These are phyloP conservation scores for Donacobius atricapilla DNA, from an alignment of 2,113 vertebrate species.

Conservation along the genomic window DNA sequence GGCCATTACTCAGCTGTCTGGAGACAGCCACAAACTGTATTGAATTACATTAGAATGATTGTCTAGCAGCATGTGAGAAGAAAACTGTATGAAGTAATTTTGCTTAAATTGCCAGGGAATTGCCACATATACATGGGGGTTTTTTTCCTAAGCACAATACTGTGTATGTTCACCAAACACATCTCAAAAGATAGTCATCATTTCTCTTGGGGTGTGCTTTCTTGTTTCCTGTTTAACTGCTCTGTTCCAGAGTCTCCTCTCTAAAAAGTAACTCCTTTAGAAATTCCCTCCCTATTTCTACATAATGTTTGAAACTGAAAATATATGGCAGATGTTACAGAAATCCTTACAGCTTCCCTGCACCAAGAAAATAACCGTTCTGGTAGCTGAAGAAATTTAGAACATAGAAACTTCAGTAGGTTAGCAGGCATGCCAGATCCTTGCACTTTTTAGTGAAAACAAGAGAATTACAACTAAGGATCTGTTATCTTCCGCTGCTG, in stretches of 20 bases:
- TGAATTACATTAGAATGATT: conserved; percentile 61
- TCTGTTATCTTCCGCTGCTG: background rate
- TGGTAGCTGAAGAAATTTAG: background rate
- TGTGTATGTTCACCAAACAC: background rate
- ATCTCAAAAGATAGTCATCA: background rate
- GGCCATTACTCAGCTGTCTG: conserved; percentile 76
- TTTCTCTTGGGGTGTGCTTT: background rate
- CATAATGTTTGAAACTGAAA: background rate
- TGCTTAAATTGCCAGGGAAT: conserved; percentile 22
- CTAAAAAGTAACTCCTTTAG: background rate
- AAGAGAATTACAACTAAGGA: background rate
- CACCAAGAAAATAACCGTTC: background rate
- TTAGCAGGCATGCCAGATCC: background rate
- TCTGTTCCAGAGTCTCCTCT: background rate
- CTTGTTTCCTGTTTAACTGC: background rate
- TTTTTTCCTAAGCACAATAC: background rate
- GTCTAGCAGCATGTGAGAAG: conserved; percentile 53
- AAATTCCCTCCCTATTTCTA: background rate
- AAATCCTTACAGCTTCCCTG: background rate
- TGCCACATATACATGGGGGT: background rate
- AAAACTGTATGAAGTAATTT: conserved; percentile 54
- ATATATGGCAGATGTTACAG: background rate
- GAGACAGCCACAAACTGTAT: conserved; percentile 69
- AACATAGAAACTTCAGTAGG: background rate
- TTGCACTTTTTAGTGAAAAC: background rate